phyloP scores from a whole-genome alignment of 2,113 vertebrate species.

The Brevimyrus niger region DNA sequence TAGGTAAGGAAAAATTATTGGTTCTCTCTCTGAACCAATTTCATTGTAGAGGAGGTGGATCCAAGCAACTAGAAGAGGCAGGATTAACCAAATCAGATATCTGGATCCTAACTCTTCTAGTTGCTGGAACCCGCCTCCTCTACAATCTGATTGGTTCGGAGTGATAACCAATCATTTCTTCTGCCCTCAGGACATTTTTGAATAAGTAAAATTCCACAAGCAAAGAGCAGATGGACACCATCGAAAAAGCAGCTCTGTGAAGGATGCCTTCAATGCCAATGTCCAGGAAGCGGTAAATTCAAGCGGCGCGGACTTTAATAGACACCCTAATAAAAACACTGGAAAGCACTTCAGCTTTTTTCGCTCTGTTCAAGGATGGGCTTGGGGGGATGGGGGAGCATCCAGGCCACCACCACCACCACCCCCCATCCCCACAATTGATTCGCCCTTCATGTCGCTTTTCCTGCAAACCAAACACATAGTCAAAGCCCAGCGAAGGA shows the following conservation, averaged over 20 bases:
- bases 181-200: not conserved
- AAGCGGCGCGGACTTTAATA: conserved; percentile 53
- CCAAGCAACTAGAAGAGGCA: no score
- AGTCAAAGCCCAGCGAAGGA: conserved; percentile 45
- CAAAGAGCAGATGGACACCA: conserved; percentile 29
- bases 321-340: conserved; percentile 45
- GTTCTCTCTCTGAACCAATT: no score
- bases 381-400: conserved; percentile 35
- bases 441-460: conserved; percentile 49
- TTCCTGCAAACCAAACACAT: conserved; percentile 34
- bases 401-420: conserved; percentile 15
- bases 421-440: conserved; percentile 26
- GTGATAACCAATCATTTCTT: not conserved
- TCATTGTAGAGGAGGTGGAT: no score
- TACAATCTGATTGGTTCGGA: not conserved
- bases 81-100: no score
- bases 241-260: conserved; percentile 40
- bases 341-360: conserved; percentile 51
- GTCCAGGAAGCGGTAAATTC: conserved; percentile 43
- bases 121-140: not conserved
- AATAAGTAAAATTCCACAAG: not conserved
- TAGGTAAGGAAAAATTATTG: no score
- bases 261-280: conserved; percentile 44
- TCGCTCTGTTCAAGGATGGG: conserved; percentile 51
- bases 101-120: no score